A percentile compares a stretch with the other conserved stretches of the same genome.
These are phyloP conservation scores for Charaxes varanes DNA, from an alignment of 1,140 invertebrate species.

Conservation along the genomic window DNA sequence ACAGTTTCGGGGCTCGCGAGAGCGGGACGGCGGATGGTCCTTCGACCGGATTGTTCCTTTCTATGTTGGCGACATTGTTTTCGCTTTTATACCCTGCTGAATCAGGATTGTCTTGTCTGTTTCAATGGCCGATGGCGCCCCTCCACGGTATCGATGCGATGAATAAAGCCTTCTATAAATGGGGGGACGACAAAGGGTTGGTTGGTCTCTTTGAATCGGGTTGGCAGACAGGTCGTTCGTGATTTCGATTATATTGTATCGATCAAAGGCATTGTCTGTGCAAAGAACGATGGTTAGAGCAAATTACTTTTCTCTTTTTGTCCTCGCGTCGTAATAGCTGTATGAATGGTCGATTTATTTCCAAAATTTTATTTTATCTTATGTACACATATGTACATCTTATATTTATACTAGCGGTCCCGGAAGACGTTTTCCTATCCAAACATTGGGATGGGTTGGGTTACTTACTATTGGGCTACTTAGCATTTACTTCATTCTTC, in stretches of 20 bases:
- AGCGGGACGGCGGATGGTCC: constrained; percentile 57
- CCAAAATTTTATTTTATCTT: constrained; percentile 4
- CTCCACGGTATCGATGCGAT: constrained; percentile 64
- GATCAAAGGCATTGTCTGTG: constrained; percentile 60
- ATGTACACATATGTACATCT: neutral
- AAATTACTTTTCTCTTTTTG: constrained; percentile 70
- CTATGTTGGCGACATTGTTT: constrained; percentile 73
- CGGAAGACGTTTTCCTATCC: too few species aligned
- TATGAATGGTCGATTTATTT: constrained; percentile 13
- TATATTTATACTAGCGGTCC: too few species aligned
- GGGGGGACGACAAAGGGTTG: constrained; percentile 67
- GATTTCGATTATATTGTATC: constrained; percentile 70
- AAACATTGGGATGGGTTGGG: too few species aligned
- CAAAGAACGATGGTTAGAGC: constrained; percentile 66
- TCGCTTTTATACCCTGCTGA: constrained; percentile 72
- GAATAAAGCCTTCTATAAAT: constrained; percentile 68
- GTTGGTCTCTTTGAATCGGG: constrained; percentile 68
- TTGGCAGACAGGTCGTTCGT: constrained; percentile 64
- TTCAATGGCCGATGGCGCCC: constrained; percentile 68
- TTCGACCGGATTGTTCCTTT: constrained; percentile 73
- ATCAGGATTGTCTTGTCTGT: constrained; percentile 75
- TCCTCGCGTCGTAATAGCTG: constrained; percentile 36
- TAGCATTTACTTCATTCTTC: too few species aligned
- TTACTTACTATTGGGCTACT: too few species aligned
- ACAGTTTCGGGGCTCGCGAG: constrained; percentile 22